Evolutionary conservation across 2,797 vertebrate genomes (phyloP).

Genomic region (Peromyscus melanophrys): DNA sequence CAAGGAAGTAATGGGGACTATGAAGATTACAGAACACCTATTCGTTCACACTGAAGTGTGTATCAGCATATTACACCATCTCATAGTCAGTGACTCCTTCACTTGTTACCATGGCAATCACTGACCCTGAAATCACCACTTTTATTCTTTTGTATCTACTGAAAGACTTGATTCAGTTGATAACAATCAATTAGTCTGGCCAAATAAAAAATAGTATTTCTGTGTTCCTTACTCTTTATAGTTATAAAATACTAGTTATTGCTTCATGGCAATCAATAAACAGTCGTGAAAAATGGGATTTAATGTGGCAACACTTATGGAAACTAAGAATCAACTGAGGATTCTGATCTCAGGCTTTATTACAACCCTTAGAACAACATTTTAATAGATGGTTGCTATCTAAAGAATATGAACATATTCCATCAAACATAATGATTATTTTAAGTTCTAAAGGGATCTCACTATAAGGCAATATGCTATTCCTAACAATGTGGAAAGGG

Average conservation of each 20-base stretch:
- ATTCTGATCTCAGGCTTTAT: conserved; percentile 67
- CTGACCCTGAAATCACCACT: not conserved
- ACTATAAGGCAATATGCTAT: conserved; percentile 69
- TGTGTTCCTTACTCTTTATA: conserved; percentile 35
- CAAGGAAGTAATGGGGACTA: not conserved
- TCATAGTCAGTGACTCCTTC: not conserved
- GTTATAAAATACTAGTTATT: not conserved
- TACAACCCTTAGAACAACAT: conserved; percentile 70
- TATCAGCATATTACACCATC: not conserved
- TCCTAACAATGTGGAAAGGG: conserved; percentile 64
- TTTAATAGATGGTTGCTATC: conserved; percentile 68
- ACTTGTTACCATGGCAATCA: not conserved
- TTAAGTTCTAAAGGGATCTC: conserved; percentile 77
- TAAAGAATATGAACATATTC: conserved; percentile 66
- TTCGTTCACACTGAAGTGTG: not conserved
- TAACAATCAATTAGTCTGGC: not conserved
- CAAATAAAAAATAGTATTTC: not conserved
- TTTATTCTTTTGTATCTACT: not conserved
- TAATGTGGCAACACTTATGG: conserved; percentile 26
- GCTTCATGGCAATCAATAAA: not conserved
- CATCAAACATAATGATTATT: conserved; percentile 78
- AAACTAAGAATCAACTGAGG: conserved; percentile 12
- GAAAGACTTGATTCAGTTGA: not conserved
- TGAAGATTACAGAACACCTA: not conserved
- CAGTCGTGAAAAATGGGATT: conserved; percentile 55